These are phyloP conservation scores for Nestor notabilis DNA, from an alignment of 2,113 vertebrate genomes.

Conservation along the genomic window DNA sequence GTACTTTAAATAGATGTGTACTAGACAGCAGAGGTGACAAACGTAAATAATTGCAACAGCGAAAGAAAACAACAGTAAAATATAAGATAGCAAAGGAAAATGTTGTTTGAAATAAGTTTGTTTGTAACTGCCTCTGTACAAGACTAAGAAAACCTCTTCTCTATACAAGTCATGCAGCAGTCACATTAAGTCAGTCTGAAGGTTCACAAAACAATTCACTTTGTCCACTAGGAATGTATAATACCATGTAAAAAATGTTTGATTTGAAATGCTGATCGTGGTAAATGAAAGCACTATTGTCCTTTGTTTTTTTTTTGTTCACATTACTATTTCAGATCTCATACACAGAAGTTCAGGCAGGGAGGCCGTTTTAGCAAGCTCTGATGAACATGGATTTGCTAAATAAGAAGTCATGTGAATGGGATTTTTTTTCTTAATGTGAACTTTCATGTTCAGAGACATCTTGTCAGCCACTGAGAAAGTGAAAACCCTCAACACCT, in stretches of 20 bases:
- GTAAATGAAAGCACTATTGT: neutral
- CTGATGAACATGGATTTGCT: neutral
- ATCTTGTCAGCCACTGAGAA: neutral
- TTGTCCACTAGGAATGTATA: neutral
- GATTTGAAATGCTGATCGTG: neutral
- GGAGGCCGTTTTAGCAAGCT: neutral
- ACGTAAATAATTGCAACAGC: conserved; percentile 38
- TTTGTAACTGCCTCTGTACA: neutral
- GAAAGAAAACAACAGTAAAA: conserved; percentile 12
- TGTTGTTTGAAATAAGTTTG: neutral
- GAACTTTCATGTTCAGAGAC: neutral
- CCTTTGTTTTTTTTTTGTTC: neutral
- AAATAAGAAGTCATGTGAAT: neutral
- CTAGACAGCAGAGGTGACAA: conserved; percentile 37
- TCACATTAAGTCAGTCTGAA: conserved; percentile 21
- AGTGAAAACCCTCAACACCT: neutral
- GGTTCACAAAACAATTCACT: neutral
- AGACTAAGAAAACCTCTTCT: neutral
- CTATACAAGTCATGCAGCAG: neutral
- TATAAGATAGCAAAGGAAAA: conserved; percentile 9
- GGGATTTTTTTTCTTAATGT: neutral
- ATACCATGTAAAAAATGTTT: neutral
- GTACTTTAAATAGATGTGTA: conserved; percentile 37
- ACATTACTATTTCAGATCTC: neutral
- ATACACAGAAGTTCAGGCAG: neutral